Evolutionary conservation across 92 coral and sea anemone species (phyloP).

Genomic region (Parazoanthus atlanticus): DNA sequence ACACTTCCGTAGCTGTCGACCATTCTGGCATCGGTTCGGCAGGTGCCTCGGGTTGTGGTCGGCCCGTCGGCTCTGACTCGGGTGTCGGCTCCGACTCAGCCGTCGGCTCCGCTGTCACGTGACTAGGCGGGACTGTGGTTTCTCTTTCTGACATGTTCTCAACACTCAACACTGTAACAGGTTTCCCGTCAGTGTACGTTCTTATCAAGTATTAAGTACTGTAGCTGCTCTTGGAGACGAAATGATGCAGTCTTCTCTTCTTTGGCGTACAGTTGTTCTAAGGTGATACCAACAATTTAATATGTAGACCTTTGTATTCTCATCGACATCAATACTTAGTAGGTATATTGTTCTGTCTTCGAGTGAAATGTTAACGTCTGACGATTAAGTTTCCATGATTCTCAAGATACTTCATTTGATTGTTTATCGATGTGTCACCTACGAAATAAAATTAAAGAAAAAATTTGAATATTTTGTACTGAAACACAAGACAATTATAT

Average conservation of each 20-base stretch:
- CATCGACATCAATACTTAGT: too few relatives aligned
- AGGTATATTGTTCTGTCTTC: not conserved
- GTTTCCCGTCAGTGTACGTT: too few relatives aligned
- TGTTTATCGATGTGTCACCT: not conserved
- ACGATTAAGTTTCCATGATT: not conserved
- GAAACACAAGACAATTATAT: not conserved
- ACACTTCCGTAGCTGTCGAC: conserved; percentile 52
- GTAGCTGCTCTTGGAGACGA: too few relatives aligned
- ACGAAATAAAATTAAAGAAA: too few relatives aligned
- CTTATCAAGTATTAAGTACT: too few relatives aligned
- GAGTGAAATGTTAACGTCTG: not conserved
- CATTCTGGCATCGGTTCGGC: conserved; percentile 83
- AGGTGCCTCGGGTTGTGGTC: conserved; percentile 22
- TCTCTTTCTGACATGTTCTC: conserved; percentile 6
- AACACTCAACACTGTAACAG: too few relatives aligned
- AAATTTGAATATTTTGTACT: too few relatives aligned
- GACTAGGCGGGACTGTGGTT: not conserved
- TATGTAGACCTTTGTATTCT: not conserved
- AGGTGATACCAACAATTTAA: too few relatives aligned
- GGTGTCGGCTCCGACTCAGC: conserved; percentile 1
- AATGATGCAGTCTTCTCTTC: too few relatives aligned
- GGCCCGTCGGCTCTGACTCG: conserved; percentile 20
- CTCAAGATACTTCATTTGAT: not conserved
- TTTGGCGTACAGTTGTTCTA: not conserved
- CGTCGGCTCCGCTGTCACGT: conserved; percentile 4